phyloP scores from a whole-genome alignment of 1,140 invertebrate genomes.

The Aphis gossypii region DNA sequence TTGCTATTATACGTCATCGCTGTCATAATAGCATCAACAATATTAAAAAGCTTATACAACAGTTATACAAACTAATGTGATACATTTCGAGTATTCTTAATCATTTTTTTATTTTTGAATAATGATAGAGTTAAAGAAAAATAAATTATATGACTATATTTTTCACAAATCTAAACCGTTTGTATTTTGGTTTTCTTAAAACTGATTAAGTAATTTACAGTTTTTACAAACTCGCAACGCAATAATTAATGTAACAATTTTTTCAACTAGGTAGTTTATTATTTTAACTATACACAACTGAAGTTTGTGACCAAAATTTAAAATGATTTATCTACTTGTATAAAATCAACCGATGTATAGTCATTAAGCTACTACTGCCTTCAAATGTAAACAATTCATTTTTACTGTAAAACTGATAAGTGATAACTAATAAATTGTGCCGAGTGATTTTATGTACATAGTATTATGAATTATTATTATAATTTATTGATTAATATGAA shows the following conservation, averaged over 20 bases:
- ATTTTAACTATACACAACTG: background rate
- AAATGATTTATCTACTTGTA: background rate
- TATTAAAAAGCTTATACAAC: background rate
- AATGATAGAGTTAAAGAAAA: background rate
- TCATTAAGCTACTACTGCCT: no score
- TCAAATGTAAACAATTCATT: no score
- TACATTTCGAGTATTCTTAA: background rate
- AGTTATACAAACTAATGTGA: background rate
- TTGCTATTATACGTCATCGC: background rate
- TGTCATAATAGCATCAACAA: background rate
- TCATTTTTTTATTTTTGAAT: conserved; percentile 1
- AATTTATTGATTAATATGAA: background rate
- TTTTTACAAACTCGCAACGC: background rate
- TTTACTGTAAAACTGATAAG: background rate
- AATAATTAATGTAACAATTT: background rate
- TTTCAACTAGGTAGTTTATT: background rate
- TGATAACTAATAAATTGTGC: background rate
- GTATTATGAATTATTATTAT: background rate
- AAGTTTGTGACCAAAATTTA: background rate
- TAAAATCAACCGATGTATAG: no score
- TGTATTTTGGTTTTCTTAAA: background rate
- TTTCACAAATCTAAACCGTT: background rate
- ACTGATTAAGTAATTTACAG: background rate
- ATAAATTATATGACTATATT: background rate
- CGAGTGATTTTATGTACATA: background rate